Evolutionary conservation across 2,888 invertebrate genomes (phyloP), one percentile per base, ranked within the genome.

Genomic region (Lottia scabra): DNA sequence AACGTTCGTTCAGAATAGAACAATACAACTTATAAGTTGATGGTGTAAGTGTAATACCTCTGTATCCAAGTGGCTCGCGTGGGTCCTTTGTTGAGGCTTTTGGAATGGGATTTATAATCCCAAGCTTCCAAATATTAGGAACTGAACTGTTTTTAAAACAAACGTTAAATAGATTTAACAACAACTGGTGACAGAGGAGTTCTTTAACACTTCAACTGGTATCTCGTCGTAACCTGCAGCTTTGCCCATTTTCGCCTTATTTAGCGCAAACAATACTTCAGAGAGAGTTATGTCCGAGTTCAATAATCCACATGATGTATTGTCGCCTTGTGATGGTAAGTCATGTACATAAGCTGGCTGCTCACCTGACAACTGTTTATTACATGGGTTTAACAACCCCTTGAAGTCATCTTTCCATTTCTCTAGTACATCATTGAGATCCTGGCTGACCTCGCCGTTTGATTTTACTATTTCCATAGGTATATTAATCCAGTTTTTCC

Each of bases 21-120:
- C 75, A 74, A 48, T 72, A 75, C 16, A 75, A 19, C n/a, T 68
- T 77, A 65, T 77, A 77, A 44, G 73, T 64, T 16, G 70, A n/a
- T 15, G 70, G 48, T 12, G 74, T 70, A 30, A 77, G 65, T 12
- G 72, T 43, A 30, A 73, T 74, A 12, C 71, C 72, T 65, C 68
- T 75, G 48, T 75, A 73, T 27, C 67, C 69, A 13, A 72, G 19
- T 10, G 67, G 73, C 46, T 74, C 70, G 16, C 68, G 44, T 8
- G 44, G 64, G 43, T 72, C 75, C 23, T 16, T n/a, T 27, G 70
- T 67, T 43, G 68, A 63, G 15, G 69, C 65, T 70, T 73, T 73
- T 15, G 70, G 71, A n/a, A 73, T 76, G 44, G 64, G 73, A 63
- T 46, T 73, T 27, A 72, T 73, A 16, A 69, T 67, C 26, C 65